phyloP scores from a whole-genome alignment of 1,140 invertebrate genomes.

The Phortica variegata region DNA sequence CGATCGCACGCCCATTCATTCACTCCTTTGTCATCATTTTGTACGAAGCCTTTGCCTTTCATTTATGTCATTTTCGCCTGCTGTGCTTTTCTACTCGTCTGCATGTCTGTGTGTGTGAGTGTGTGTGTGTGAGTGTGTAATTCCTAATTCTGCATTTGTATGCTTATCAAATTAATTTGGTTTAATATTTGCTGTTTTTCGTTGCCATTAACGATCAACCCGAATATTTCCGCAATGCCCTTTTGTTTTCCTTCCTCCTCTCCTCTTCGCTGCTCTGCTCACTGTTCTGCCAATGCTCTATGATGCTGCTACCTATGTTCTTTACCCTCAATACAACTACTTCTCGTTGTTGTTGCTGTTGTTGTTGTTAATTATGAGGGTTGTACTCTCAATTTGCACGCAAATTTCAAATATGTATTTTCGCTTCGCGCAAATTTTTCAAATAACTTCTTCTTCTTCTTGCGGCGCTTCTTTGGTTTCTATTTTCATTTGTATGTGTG shows the following conservation, averaged over 20 bases:
- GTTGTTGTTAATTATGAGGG: slow-evolving; percentile 16
- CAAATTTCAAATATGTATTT: background rate
- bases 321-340: background rate
- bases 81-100: slow-evolving; percentile 3
- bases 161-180: slow-evolving; percentile 55
- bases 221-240: slow-evolving; percentile 5
- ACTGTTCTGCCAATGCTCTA: too few species aligned
- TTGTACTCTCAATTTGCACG: slow-evolving; percentile 20
- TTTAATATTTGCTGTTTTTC: slow-evolving; percentile 47
- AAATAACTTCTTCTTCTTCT: too few species aligned
- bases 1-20: too few species aligned
- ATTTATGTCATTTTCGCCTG: background rate
- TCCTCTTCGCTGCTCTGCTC: background rate
- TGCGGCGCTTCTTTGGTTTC: too few species aligned
- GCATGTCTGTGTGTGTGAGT: background rate
- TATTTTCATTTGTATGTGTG: slow-evolving; percentile 1
- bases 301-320: too few species aligned
- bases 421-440: too few species aligned
- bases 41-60: too few species aligned
- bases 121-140: slow-evolving; percentile 3
- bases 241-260: slow-evolving; percentile 11
- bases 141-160: background rate
- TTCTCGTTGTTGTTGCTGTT: slow-evolving; percentile 19
- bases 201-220: too few species aligned
- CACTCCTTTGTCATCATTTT: too few species aligned